Percentiles rank a stretch among this genome's conserved stretches.
phyloP scores from a whole-genome alignment of 1,140 invertebrate genomes.

The Euglossa dilemma region DNA sequence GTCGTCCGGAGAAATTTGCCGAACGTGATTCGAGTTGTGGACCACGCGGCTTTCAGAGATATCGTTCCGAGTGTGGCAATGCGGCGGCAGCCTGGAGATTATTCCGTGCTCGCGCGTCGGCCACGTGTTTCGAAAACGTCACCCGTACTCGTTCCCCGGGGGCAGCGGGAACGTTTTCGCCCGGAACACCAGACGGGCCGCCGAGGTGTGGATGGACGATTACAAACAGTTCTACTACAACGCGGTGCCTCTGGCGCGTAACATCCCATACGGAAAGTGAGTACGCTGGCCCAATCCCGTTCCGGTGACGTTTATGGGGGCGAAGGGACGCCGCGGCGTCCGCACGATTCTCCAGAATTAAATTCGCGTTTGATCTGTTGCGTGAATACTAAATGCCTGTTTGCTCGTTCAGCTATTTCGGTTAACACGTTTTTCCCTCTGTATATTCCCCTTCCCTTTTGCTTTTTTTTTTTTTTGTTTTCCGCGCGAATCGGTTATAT shows the following conservation, averaged over 20 bases:
- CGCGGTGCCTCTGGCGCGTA: slow-evolving; percentile 92
- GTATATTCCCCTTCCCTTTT: too few relatives aligned
- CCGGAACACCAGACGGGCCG: slow-evolving; percentile 92
- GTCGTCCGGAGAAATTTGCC: neutral
- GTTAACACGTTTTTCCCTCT: too few relatives aligned
- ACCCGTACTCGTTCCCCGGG: slow-evolving; percentile 97
- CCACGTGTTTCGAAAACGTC: slow-evolving; percentile 95
- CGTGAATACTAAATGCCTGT: too few relatives aligned
- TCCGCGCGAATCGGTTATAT: too few relatives aligned
- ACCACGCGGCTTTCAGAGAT: slow-evolving; percentile 82
- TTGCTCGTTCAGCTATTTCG: too few relatives aligned
- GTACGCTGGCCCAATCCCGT: slow-evolving; percentile 76
- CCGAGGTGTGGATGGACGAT: slow-evolving; percentile 98
- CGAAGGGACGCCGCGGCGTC: too few relatives aligned
- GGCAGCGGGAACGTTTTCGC: slow-evolving; percentile 95
- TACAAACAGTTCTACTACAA: slow-evolving; percentile 96
- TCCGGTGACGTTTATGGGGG: neutral
- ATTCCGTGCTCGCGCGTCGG: slow-evolving; percentile 96
- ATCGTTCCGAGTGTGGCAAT: slow-evolving; percentile 96
- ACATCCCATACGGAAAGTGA: slow-evolving; percentile 95
- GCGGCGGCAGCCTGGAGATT: slow-evolving; percentile 96
- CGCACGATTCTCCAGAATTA: too few relatives aligned
- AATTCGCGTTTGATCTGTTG: too few relatives aligned
- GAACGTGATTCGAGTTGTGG: neutral
- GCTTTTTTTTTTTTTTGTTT: too few relatives aligned